A percentile compares a stretch with the other conserved stretches of the same genome.
phyloP scores from a whole-genome alignment of 2,888 invertebrate species.

The Clepsis dumicolana region DNA sequence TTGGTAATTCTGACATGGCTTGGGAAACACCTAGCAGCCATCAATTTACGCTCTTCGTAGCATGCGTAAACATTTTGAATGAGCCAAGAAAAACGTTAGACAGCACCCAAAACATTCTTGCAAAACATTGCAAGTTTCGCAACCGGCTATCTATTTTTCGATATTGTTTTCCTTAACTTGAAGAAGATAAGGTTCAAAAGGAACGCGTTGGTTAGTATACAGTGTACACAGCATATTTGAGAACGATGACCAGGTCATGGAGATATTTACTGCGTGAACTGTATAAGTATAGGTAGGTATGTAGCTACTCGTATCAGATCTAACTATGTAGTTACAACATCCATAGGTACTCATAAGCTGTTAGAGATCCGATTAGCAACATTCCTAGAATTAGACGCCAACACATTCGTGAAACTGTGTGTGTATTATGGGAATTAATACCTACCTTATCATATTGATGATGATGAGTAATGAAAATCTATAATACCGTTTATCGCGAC shows the following conservation, averaged over 20 bases:
- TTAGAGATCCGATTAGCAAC: slow-evolving; percentile 43
- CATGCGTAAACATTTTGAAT: slow-evolving; percentile 54
- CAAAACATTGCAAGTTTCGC: slow-evolving; percentile 28
- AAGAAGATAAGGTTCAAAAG: slow-evolving; percentile 25
- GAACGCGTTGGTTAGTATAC: not conserved
- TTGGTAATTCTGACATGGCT: slow-evolving; percentile 49
- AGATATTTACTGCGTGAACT: slow-evolving; percentile 34
- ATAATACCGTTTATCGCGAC: not conserved
- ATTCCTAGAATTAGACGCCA: slow-evolving; percentile 49
- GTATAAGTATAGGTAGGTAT: not conserved
- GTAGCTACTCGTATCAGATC: slow-evolving; percentile 27
- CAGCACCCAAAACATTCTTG: slow-evolving; percentile 48
- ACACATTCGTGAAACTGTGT: slow-evolving; percentile 43
- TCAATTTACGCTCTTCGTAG: slow-evolving; percentile 55
- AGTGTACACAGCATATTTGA: slow-evolving; percentile 10
- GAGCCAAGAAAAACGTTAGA: slow-evolving; percentile 60
- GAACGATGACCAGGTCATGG: slow-evolving; percentile 41
- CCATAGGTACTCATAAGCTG: slow-evolving; percentile 13
- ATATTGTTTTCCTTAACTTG: slow-evolving; percentile 7
- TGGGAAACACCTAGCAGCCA: slow-evolving; percentile 51
- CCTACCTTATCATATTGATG: slow-evolving; percentile 12
- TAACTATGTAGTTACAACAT: slow-evolving; percentile 35
- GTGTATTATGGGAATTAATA: slow-evolving; percentile 37
- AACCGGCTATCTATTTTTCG: not conserved
- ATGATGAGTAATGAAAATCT: not conserved